Percentiles rank a stretch among this genome's conserved stretches.
These are phyloP conservation scores for Corythornis leucogaster DNA, from an alignment of 2,797 vertebrate species.

Conservation along the genomic window DNA sequence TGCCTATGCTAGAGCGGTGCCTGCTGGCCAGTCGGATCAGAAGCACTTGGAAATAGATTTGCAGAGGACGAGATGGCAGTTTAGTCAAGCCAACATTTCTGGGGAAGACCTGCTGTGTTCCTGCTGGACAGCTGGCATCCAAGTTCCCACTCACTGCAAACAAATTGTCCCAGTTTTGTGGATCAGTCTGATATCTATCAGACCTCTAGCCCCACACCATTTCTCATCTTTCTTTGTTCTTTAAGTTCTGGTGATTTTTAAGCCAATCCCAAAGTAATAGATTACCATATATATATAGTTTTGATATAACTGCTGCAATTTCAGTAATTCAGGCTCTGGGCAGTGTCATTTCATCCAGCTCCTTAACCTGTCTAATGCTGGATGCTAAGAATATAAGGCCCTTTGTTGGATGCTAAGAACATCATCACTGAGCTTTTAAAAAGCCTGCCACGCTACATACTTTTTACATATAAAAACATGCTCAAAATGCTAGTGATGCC, in stretches of 20 bases:
- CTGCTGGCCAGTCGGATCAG: background rate
- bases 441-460: background rate
- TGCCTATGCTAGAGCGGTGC: slow-evolving; percentile 35
- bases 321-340: background rate
- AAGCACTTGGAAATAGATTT: background rate
- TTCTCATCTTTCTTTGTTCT: background rate
- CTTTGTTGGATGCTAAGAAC: background rate
- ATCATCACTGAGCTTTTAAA: background rate
- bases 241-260: background rate
- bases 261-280: background rate
- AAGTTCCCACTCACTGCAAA: background rate
- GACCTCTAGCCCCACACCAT: rapidly evolving
- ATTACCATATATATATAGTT: background rate
- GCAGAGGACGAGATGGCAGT: background rate
- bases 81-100: background rate
- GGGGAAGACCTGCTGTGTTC: background rate
- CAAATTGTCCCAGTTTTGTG: background rate
- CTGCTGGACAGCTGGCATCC: background rate
- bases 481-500: background rate
- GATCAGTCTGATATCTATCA: background rate
- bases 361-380: background rate
- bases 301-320: background rate
- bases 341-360: background rate
- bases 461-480: background rate
- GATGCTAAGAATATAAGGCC: background rate